Evolutionary conservation across 1,140 invertebrate species (phyloP), one percentile per base, ranked within the genome.

Genomic region (Drosophila bocqueti): DNA sequence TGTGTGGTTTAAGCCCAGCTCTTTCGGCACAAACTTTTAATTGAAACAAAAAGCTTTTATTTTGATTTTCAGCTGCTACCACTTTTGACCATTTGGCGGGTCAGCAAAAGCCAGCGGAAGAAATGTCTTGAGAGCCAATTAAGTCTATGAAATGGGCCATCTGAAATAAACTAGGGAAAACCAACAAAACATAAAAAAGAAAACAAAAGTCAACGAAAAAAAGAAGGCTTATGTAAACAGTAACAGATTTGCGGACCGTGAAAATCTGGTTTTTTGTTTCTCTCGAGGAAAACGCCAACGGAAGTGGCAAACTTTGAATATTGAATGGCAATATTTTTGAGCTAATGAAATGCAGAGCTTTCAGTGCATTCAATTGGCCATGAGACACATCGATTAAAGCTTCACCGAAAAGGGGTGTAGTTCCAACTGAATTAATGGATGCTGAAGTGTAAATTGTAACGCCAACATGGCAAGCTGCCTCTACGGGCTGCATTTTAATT

Each of bases 331-430:
- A 47, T 83, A 58, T 49, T 63, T 72, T 55, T 47, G 61, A 61
- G 16, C 29, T 58, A 63, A 65, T 73, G 55, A 80, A 80, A 80
- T 74, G 43, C 60, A 74, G 26, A 76, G 73, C 58, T 67, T 75
- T 69, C 18, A 54, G 24, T 29, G 43, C 71, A 60, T 45, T 83
- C 78, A 85, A 86, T 86, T 86, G 75, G 63, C 83, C 83, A 86
- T 82, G 83, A 82, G 52, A 73, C 50, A 71, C 38, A 69, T 81
- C 59, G 31, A 79, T 57, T 74, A 36, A 52, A 62, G 50, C 42
- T 40, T 40, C 29, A 0, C 29, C 26, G 4, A 59, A 72, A 49
- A 36, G 29, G 54, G 67, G 54, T 57, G 54, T 50, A 72, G 43
- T 26, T 55, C 64, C 65, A 78, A 78, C 64, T 77, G 69, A 55